Base-by-base conservation (phyloP, 2,797 vertebrate species). In the Mormyrops boulengeri region DNA sequence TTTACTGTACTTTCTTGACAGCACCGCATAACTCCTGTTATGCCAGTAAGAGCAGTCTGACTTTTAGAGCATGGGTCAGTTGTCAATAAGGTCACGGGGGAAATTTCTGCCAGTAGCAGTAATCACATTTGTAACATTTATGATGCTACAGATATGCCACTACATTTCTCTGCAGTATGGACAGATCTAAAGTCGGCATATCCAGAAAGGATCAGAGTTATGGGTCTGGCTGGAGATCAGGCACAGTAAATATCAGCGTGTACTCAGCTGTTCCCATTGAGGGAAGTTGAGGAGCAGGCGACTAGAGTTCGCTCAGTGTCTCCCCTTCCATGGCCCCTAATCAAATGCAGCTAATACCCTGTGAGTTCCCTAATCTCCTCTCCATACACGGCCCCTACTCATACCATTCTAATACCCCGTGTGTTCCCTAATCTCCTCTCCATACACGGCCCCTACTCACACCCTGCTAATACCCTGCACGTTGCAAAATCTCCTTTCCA, bases 201-300 rank as follows among this genome's bases (percentile, higher is more conserved):
- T 73, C 66, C 66, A 73, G 66, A 73, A 73, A 6, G 66, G 66
- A 38, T 73, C 30, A 73, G 30, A 73, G 66, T 41, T 80, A 47
- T 80, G 34, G 41, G 34, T 80, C 73, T 80, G 73, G 73, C 73
- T 80, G 73, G 73, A 80, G 73, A 80, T 80, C 73, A 80, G 73
- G 34, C 41, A 44, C 73, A 41, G 73, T 80, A 80, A 80, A 80
- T 80, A 80, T 80, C 73, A 41, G 41, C 4, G 19, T 41, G 38
- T 47, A 19, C 73, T 80, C 73, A 80, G 34, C 73, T 80, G 41
- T 80, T 80, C 73, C 73, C 73, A 80, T 14, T 41, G 73, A 80
- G 73, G 73, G 34, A 80, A 80, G 73, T 80, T 38, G 38, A 44
- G 73, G 26, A 80, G 73, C 73, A 19, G 73, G 38, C 14, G 1